A percentile compares a stretch with the other conserved stretches of the same genome.
These are phyloP conservation scores for Myotis pilosus DNA, from an alignment of 2,797 vertebrate genomes.

Conservation along the genomic window DNA sequence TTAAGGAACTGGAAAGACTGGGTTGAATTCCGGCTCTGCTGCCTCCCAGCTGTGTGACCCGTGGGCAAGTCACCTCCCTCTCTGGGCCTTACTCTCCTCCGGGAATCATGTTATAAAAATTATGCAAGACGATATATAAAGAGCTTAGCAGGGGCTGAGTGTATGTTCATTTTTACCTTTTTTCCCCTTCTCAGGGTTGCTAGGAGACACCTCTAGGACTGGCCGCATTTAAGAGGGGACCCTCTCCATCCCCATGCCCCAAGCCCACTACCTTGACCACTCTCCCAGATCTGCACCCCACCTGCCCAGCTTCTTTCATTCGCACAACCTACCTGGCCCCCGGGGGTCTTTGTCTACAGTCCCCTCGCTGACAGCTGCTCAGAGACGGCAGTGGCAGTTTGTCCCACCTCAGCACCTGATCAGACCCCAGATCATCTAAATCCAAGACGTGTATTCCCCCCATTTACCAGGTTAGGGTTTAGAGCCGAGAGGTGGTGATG, in stretches of 20 bases:
- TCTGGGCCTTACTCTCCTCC: background rate
- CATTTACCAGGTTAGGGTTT: background rate
- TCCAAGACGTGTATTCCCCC: background rate
- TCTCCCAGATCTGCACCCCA: background rate
- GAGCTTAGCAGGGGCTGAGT: background rate
- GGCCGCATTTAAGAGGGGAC: background rate
- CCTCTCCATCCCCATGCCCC: background rate
- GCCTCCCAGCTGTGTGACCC: background rate
- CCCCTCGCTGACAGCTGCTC: background rate
- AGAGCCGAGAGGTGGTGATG: background rate
- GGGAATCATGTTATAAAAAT: background rate
- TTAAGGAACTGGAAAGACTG: background rate
- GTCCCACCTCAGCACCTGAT: background rate
- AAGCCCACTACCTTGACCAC: background rate
- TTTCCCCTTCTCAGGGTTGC: background rate
- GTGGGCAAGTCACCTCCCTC: background rate
- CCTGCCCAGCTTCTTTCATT: background rate
- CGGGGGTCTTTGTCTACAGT: background rate
- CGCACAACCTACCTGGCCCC: background rate
- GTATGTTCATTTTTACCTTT: background rate
- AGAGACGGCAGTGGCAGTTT: background rate
- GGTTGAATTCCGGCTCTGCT: background rate
- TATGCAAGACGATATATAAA: background rate
- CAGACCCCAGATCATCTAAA: background rate
- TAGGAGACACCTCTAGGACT: background rate